These are phyloP conservation scores for Leucophenga montana DNA, from an alignment of 2,888 invertebrate species.

Conservation along the genomic window DNA sequence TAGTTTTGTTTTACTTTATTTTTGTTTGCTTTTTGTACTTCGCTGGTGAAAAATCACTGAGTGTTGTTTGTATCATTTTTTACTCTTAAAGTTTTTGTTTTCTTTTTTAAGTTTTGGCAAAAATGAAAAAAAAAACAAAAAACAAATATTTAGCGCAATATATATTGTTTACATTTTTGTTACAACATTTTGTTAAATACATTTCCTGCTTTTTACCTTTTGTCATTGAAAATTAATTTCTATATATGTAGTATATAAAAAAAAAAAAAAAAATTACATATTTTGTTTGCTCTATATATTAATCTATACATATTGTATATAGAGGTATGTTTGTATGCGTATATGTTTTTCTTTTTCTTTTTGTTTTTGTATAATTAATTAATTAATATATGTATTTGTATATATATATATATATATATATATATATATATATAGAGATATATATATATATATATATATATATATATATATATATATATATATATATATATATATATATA, in stretches of 20 bases:
- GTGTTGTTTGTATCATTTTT: conserved; percentile 54
- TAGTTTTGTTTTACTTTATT: conserved; percentile 24
- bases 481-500: conserved; percentile 38
- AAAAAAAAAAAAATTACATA: conserved; percentile 9
- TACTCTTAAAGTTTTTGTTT: conserved; percentile 25
- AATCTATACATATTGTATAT: conserved; percentile 20
- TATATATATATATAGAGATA: conserved; percentile 36
- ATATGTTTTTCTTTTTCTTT: conserved; percentile 37
- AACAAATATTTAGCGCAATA: background rate
- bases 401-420: conserved; percentile 39
- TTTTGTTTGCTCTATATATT: conserved; percentile 10
- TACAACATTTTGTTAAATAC: conserved; percentile 16
- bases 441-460: conserved; percentile 34
- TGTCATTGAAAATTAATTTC: conserved; percentile 8
- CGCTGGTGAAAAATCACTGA: conserved; percentile 74
- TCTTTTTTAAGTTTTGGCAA: conserved; percentile 30
- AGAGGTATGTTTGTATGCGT: conserved; percentile 26
- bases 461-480: conserved; percentile 36
- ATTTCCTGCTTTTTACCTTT: conserved; percentile 1
- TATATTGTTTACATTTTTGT: too few relatives aligned
- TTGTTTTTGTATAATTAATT: conserved; percentile 31
- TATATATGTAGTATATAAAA: too few relatives aligned
- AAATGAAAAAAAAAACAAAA: too few relatives aligned
- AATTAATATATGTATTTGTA: conserved; percentile 36
- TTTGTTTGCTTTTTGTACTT: conserved; percentile 70